These are phyloP conservation scores for Scopus umbretta DNA, from an alignment of 2,113 vertebrate genomes.

Conservation along the genomic window DNA sequence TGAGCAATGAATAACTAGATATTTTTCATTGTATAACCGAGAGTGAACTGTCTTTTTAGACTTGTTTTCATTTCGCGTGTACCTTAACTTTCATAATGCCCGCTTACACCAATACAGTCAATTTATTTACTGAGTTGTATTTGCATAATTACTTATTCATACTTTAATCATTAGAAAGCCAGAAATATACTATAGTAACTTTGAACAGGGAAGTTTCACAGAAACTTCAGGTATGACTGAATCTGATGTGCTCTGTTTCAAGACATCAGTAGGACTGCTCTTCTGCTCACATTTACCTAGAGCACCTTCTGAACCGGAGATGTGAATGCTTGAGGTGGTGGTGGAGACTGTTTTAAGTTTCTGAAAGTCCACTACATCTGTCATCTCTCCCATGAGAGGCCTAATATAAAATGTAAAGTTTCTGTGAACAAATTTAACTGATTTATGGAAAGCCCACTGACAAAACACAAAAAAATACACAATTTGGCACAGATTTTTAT, in stretches of 20 bases:
- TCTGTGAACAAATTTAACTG: background rate
- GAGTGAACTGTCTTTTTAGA: background rate
- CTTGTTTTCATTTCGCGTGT: background rate
- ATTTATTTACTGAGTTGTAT: background rate
- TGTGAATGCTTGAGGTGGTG: background rate
- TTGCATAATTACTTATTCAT: background rate
- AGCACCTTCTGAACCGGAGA: background rate
- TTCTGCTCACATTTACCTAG: background rate
- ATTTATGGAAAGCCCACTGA: background rate
- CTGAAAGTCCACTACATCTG: background rate
- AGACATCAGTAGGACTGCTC: background rate
- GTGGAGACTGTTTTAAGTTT: background rate
- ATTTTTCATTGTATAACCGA: background rate
- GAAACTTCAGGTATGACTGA: background rate
- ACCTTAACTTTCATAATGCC: background rate
- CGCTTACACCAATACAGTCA: background rate
- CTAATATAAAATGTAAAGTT: background rate
- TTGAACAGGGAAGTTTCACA: background rate
- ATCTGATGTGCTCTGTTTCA: background rate
- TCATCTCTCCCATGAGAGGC: background rate
- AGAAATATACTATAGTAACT: background rate
- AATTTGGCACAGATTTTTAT: background rate
- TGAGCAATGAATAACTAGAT: constrained; percentile 30
- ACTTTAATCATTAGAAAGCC: background rate
- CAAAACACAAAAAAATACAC: background rate